These are phyloP conservation scores for Fratercula arctica DNA, from an alignment of 2,797 vertebrate species.

Conservation along the genomic window DNA sequence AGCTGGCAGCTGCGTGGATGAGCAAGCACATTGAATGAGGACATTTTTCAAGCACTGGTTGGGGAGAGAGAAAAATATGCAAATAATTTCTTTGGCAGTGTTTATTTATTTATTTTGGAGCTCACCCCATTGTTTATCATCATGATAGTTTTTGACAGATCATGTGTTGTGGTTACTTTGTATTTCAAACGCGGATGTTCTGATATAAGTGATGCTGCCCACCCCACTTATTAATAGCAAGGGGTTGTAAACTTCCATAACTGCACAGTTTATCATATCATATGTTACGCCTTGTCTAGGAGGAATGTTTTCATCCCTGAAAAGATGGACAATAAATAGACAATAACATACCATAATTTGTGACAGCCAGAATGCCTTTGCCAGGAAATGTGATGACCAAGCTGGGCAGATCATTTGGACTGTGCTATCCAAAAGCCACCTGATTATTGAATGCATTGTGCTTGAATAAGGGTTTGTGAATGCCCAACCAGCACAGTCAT, in stretches of 20 bases:
- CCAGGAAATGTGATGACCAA: not conserved
- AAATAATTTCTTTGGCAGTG: slow-evolving; percentile 67
- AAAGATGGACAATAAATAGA: not conserved
- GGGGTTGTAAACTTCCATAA: slow-evolving; percentile 36
- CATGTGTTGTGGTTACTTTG: slow-evolving; percentile 68
- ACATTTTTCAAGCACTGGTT: slow-evolving; percentile 72
- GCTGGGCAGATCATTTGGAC: not conserved
- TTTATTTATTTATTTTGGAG: slow-evolving; percentile 70
- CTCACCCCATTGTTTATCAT: slow-evolving; percentile 61
- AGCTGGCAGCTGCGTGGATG: slow-evolving; percentile 73
- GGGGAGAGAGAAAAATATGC: slow-evolving; percentile 68
- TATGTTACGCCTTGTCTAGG: not conserved
- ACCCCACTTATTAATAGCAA: slow-evolving; percentile 33
- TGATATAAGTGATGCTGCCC: slow-evolving; percentile 8
- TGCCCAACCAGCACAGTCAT: not conserved
- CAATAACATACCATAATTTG: not conserved
- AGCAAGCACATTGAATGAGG: slow-evolving; percentile 70
- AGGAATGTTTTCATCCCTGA: slow-evolving; percentile 15
- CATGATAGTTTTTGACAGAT: slow-evolving; percentile 56
- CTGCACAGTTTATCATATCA: slow-evolving; percentile 30
- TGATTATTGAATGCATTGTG: not conserved
- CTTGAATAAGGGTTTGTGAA: not conserved
- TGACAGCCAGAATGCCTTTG: not conserved
- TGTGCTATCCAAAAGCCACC: not conserved
- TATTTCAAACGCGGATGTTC: slow-evolving; percentile 49